Base-by-base conservation (phyloP, 2,113 vertebrate species). In the Zosterops pallidus region DNA sequence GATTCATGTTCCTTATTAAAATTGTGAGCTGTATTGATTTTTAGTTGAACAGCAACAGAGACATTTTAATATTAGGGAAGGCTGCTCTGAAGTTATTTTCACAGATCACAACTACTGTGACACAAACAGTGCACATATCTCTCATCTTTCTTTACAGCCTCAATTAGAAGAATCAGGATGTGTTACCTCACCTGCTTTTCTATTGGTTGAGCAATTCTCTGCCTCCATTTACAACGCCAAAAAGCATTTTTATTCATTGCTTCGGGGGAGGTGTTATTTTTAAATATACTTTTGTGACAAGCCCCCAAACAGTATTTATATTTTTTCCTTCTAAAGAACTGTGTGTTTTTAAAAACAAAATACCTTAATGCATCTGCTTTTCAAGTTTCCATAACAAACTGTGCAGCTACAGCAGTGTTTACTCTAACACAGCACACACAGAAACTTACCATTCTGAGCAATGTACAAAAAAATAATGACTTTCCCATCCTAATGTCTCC, bases 1-100 rank as follows among this genome's bases (percentile, higher is more conserved):
- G 98, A 98, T 98, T 98, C 98, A 98, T 98, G 97, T 96, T 97
- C 97, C 97, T 98, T 98, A 98, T 98, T 98, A 98, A 98, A 98
- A 98, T 97, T 96, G 98, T 97, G 97, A 98, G 97, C 92, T 57
- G 89, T 97, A 97, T 97, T 98, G 97, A 98, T 97, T 98, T 97
- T 98, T 96, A 97, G 95, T 96, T 97, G 95, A 97, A 94, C 59
- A 94, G 96, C 84, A 79, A 95, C 79, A 46, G 84, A 96, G 83
- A 96, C 95, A 93, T 97, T 98, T 98, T 96, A 92, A 97, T 95
- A 95, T 97, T 96, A 96, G 93, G 95, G 94, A 95, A 78, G 86
- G 92, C 89, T 95, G 89, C 79, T 96, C 94, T 64, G 63, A 97
- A 98, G 97, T 97, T 96, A 94, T 96, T 97, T 96, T 96, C 92